These are phyloP conservation scores for Morelia viridis DNA, from an alignment of 2,797 vertebrate species.

Conservation along the genomic window DNA sequence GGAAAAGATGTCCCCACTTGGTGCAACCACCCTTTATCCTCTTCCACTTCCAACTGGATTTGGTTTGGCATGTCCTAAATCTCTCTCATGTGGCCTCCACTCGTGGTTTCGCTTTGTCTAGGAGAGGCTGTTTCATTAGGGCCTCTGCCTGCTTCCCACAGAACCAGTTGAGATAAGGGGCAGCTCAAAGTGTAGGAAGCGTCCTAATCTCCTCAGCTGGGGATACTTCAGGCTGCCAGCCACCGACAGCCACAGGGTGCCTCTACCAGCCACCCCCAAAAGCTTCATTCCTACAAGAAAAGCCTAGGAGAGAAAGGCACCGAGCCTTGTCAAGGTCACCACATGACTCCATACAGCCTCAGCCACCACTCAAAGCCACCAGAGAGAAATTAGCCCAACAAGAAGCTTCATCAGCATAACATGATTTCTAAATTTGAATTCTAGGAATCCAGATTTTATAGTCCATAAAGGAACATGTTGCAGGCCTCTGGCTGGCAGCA, in stretches of 20 bases:
- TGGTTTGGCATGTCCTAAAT: neutral
- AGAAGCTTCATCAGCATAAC: neutral
- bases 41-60: neutral
- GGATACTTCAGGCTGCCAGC: neutral
- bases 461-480: accelerated
- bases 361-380: too few relatives aligned
- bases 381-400: too few relatives aligned
- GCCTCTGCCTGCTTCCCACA: neutral
- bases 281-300: neutral
- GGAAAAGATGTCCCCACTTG: neutral
- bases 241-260: neutral
- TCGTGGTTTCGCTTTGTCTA: neutral
- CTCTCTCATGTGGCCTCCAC: neutral
- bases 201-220: neutral
- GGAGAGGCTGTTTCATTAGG: too few relatives aligned
- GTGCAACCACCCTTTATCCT: neutral
- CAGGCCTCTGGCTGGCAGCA: neutral
- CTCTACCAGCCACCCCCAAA: neutral
- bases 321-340: neutral
- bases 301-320: neutral
- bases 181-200: neutral
- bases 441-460: neutral
- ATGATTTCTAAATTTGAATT: neutral
- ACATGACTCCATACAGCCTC: too few relatives aligned
- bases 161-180: neutral